These are phyloP conservation scores for Porites cylindrica DNA, from an alignment of 92 coral and sea anemone genomes.

Conservation along the genomic window DNA sequence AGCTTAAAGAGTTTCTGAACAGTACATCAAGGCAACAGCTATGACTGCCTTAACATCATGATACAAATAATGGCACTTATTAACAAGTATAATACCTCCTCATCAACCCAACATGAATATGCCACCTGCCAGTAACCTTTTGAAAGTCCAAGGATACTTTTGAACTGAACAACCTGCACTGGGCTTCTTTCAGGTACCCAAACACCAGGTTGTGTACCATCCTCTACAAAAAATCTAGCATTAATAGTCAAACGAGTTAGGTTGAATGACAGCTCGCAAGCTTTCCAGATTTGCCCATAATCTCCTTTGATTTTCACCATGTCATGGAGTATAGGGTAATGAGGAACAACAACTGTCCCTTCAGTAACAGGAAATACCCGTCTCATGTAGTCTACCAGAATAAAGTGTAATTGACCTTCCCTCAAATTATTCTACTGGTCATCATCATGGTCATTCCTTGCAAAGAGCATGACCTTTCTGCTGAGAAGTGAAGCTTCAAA, in stretches of 20 bases:
- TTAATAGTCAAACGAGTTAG: slow-evolving; percentile 51
- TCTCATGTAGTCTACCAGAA: slow-evolving; percentile 73
- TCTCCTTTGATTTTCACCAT: slow-evolving; percentile 69
- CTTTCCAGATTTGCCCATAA: slow-evolving; percentile 74
- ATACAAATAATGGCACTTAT: slow-evolving; percentile 15
- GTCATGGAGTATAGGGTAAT: slow-evolving; percentile 70
- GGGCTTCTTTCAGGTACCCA: slow-evolving; percentile 78
- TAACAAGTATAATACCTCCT: slow-evolving; percentile 6
- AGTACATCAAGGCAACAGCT: slow-evolving; percentile 29
- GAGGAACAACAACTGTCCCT: slow-evolving; percentile 75
- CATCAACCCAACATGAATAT: slow-evolving; percentile 64
- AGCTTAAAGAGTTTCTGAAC: background rate
- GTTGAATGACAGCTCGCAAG: slow-evolving; percentile 49
- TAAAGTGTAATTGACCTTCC: slow-evolving; percentile 32
- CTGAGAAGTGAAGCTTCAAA: slow-evolving; percentile 70
- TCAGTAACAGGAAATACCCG: slow-evolving; percentile 71
- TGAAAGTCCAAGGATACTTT: slow-evolving; percentile 68
- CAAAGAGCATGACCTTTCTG: slow-evolving; percentile 75
- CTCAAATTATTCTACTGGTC: background rate
- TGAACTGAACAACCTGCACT: slow-evolving; percentile 64
- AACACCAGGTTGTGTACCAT: slow-evolving; percentile 40
- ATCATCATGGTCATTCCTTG: slow-evolving; percentile 36
- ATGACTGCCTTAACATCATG: slow-evolving; percentile 6
- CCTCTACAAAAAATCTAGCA: slow-evolving; percentile 62
- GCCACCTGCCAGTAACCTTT: slow-evolving; percentile 64